phyloP scores from a whole-genome alignment of 2,113 vertebrate species.

The Sturnus vulgaris region DNA sequence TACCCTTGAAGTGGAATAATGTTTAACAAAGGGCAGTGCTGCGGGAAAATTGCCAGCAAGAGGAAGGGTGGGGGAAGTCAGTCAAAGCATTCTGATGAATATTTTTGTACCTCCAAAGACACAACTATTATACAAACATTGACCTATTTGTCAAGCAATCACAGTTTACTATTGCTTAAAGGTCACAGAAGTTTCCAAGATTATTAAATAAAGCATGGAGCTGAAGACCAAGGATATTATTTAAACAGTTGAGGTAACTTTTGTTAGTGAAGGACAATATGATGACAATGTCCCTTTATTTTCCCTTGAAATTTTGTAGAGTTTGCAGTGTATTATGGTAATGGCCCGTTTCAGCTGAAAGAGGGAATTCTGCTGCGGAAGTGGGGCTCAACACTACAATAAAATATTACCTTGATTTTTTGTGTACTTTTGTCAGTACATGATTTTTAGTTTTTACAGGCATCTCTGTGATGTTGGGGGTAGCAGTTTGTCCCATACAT shows the following conservation, averaged over 20 bases:
- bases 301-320: neutral
- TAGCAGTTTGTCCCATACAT: neutral
- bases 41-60: constrained; percentile 27
- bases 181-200: constrained; percentile 45
- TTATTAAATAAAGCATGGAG: constrained; percentile 53
- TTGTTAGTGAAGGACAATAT: constrained; percentile 8
- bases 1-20: constrained; percentile 65
- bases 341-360: constrained; percentile 3
- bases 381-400: neutral
- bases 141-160: constrained; percentile 55
- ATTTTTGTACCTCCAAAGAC: constrained; percentile 57
- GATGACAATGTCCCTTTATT: constrained; percentile 6
- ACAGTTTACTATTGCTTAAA: constrained; percentile 52
- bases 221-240: constrained; percentile 6
- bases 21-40: constrained; percentile 59
- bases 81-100: constrained; percentile 42
- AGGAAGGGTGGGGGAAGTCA: constrained; percentile 39
- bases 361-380: neutral
- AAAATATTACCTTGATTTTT: neutral
- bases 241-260: constrained; percentile 43
- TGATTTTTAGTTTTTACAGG: neutral
- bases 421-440: neutral
- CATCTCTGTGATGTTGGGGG: neutral
- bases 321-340: neutral
- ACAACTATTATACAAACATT: constrained; percentile 49